Conservation (phyloP, 2,888 invertebrate species). For the Scrobipalpa costella region DNA sequence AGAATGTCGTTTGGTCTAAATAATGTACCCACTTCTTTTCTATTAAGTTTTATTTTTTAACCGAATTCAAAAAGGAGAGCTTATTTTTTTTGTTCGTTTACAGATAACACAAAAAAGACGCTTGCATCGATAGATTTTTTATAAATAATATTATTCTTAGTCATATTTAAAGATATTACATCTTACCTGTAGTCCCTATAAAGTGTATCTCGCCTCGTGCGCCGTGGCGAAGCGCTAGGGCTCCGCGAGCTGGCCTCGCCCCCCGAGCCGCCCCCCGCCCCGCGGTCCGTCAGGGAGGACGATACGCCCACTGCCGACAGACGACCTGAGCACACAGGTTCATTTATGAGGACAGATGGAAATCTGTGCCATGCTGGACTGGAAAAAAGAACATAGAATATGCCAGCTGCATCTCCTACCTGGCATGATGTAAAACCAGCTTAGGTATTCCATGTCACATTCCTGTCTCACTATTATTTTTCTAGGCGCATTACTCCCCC, state of each 20-base stretch:
- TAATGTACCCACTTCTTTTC: neutral
- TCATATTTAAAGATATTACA: neutral
- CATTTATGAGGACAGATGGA: too few species aligned
- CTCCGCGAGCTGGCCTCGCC: conserved; percentile 20
- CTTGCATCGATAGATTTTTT: too few species aligned
- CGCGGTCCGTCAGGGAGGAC: conserved; percentile 18
- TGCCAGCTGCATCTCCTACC: too few species aligned
- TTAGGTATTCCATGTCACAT: too few species aligned
- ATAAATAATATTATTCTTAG: too few species aligned
- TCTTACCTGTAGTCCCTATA: conserved; percentile 10
- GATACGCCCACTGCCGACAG: neutral
- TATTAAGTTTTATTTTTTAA: neutral
- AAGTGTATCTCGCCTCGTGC: neutral
- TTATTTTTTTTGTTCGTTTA: neutral
- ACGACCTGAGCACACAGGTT: neutral
- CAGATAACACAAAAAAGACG: neutral
- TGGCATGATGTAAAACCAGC: too few species aligned
- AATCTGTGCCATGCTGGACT: too few species aligned
- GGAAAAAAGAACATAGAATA: too few species aligned
- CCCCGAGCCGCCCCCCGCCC: conserved; percentile 19
- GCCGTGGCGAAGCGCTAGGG: conserved; percentile 17
- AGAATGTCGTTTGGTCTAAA: neutral
- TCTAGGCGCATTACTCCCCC: too few species aligned
- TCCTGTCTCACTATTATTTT: too few species aligned
- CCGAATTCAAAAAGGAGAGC: neutral